Evolutionary conservation across 2,888 invertebrate genomes (phyloP), one percentile per base, ranked within the genome.

Genomic region (Ormia ochracea): DNA sequence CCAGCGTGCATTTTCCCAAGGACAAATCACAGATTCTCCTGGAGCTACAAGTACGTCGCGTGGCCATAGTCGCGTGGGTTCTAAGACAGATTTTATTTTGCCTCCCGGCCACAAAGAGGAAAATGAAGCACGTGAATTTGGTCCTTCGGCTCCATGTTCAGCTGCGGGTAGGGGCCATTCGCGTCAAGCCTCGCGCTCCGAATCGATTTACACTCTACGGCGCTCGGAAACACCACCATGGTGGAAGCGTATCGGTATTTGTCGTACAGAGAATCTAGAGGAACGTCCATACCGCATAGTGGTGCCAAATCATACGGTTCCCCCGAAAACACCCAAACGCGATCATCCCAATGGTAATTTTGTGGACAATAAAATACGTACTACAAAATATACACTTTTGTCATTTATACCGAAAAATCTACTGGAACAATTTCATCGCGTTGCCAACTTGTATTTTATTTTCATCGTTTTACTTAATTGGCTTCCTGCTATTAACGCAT

Each of bases 371-470:
- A 93, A 94, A 90, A 94, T 98, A 87, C 93, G 96, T 89, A 98
- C 98, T 89, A 97, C 97, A 66, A 98, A 98, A 91, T 99, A 99
- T 90, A 97, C 97, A 23, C 87, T 96, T 77, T 91, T 98, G 83
- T 97, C 96, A 84, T 99, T 99, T 91, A 91, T 99, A 87, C 98
- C 98, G 74, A 96, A 98, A 90, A 98, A 98, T 91, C 91, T 99
- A 80, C 93, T 98, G 90, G 98, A 98, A 91, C 98, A 99, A 91
- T 98, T 99, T 90, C 98, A 98, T 90, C 93, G 98, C 81, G 96
- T 98, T 87, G 98, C 98, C 82, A 99, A 99, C 92, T 92, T 99
- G 86, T 99, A 98, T 91, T 99, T 99, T 91, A 95, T 98, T 87
- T 96, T 98, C 88, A 98, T 99, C 88, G 97, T 98, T 85, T 91